Evolutionary conservation across 2,113 vertebrate species (phyloP).

Genomic region (Bujurquina vittata): DNA sequence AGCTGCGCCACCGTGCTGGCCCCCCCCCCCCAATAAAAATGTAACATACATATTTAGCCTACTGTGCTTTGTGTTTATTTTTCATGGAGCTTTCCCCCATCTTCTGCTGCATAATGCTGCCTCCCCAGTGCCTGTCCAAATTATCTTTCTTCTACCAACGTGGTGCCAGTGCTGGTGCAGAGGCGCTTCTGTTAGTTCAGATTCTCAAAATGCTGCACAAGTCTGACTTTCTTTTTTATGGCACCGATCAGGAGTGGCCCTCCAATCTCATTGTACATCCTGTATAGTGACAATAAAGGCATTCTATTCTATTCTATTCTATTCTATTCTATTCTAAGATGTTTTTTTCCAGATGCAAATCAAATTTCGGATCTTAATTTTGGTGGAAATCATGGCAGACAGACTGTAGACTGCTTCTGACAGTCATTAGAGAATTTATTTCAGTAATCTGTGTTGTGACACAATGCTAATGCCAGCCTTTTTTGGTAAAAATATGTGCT

Average conservation of each 20-base stretch:
- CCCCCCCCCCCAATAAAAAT: too few relatives aligned
- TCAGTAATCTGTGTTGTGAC: not conserved
- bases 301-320: too few relatives aligned
- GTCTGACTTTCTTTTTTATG: too few relatives aligned
- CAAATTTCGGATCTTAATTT: not conserved
- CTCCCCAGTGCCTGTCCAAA: not conserved
- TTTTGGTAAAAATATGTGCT: not conserved
- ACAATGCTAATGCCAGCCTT: not conserved
- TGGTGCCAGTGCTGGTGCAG: not conserved
- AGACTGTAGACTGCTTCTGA: not conserved
- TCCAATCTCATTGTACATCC: too few relatives aligned
- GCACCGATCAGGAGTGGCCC: too few relatives aligned
- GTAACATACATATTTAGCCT: not conserved
- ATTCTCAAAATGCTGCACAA: too few relatives aligned
- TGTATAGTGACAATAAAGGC: too few relatives aligned
- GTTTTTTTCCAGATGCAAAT: not conserved
- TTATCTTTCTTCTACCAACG: fast-evolving
- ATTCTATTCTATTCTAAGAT: too few relatives aligned
- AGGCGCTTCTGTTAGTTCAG: not conserved
- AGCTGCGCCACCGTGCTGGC: too few relatives aligned
- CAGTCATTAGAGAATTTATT: not conserved
- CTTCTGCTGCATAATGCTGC: fast-evolving
- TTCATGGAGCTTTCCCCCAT: not conserved
- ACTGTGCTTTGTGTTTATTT: not conserved
- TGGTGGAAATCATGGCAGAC: not conserved